phyloP scores from a whole-genome alignment of 2,797 vertebrate species.

The Micromesistius poutassou region DNA sequence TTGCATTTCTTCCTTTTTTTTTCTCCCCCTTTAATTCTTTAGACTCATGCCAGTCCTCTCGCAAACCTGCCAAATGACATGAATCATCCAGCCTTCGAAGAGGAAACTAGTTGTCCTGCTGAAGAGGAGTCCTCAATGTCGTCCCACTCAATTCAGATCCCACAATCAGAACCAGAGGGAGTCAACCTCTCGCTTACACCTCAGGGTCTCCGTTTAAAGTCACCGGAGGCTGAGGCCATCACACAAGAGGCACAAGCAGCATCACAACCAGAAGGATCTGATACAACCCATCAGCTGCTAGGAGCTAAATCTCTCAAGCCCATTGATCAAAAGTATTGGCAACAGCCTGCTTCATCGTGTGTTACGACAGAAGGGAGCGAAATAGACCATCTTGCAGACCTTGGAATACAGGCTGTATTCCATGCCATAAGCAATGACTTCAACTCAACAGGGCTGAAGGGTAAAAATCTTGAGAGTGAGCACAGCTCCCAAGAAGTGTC shows the following conservation, averaged over 20 bases:
- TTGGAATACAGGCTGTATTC: conserved; percentile 25
- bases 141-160: conserved; percentile 52
- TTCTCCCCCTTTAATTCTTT: conserved; percentile 29
- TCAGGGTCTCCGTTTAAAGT: neutral
- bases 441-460: conserved; percentile 27
- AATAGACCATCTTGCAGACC: conserved; percentile 27
- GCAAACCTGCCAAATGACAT: conserved; percentile 72
- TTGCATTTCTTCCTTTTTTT: neutral
- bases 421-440: conserved; percentile 37
- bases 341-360: conserved; percentile 44
- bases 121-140: conserved; percentile 37
- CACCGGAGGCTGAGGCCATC: conserved; percentile 20
- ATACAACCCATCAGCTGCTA: conserved; percentile 28
- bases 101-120: conserved; percentile 56
- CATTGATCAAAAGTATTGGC: conserved; percentile 10
- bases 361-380: conserved; percentile 43
- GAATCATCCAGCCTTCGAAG: conserved; percentile 65
- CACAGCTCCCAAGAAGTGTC: conserved; percentile 17
- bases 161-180: conserved; percentile 35
- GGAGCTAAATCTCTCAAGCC: conserved; percentile 40
- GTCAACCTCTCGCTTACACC: neutral
- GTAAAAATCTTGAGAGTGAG: conserved; percentile 17
- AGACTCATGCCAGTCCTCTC: conserved; percentile 64
- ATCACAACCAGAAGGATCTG: conserved; percentile 16
- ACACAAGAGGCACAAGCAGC: conserved; percentile 19